Conservation (phyloP, 2,888 invertebrate species). For the Drosophila borealis region DNA sequence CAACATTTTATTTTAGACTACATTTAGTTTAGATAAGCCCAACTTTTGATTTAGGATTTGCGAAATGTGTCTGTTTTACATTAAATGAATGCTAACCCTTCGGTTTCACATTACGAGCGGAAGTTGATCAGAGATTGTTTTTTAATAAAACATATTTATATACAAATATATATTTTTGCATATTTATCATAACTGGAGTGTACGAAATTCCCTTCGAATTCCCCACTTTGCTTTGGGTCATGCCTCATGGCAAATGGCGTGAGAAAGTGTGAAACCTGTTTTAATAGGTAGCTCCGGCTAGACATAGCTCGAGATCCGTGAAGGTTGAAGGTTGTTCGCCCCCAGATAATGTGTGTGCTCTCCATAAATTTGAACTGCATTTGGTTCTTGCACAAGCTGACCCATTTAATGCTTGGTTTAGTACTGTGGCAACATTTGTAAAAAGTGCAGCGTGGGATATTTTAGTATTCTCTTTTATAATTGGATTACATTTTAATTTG, state of each 20-base stretch:
- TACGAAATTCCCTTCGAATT: slow-evolving; percentile 35
- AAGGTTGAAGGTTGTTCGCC: slow-evolving; percentile 42
- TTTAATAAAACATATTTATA: neutral
- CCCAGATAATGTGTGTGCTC: slow-evolving; percentile 41
- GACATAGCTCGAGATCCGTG: slow-evolving; percentile 23
- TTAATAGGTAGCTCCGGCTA: slow-evolving; percentile 20
- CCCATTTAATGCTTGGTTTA: slow-evolving; percentile 39
- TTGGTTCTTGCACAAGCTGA: slow-evolving; percentile 38
- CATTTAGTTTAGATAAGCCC: slow-evolving; percentile 19
- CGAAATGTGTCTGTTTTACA: slow-evolving; percentile 28
- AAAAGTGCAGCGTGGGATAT: slow-evolving; percentile 32
- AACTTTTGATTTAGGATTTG: slow-evolving; percentile 39
- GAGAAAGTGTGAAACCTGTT: slow-evolving; percentile 81
- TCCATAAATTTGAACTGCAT: slow-evolving; percentile 38
- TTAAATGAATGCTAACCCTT: slow-evolving; percentile 29
- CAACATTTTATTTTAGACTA: slow-evolving; percentile 9
- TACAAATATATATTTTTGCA: slow-evolving; percentile 32
- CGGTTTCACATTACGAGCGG: slow-evolving; percentile 52
- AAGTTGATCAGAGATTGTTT: slow-evolving; percentile 58
- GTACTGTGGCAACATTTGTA: slow-evolving; percentile 1
- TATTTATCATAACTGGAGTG: slow-evolving; percentile 31
- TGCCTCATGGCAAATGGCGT: slow-evolving; percentile 70
- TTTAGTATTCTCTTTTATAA: neutral
- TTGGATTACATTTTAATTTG: neutral
- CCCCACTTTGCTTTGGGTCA: slow-evolving; percentile 41